Evolutionary conservation across 35 echinoderm and acorn worm species (phyloP), one percentile per base, ranked within the genome.

Genomic region (Apostichopus japonicus): DNA sequence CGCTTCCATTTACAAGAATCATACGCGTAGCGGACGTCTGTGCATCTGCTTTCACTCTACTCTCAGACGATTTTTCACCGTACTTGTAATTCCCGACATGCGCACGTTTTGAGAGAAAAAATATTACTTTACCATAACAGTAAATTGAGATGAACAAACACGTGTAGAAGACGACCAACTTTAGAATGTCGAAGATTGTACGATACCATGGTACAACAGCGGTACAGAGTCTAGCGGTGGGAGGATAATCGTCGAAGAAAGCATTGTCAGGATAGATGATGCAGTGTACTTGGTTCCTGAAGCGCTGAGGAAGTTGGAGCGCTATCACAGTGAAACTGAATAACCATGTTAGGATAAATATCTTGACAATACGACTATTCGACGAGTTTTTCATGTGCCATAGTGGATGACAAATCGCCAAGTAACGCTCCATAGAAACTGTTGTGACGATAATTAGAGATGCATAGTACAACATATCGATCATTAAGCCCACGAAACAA

Each of bases 401-500:
- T 6, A 86, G 83, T 65, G 83, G 83, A 16, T 86, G 83, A 24
- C 83, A 86, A 23, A 86, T 56, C 83, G 83, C 83, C 6, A 55
- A 24, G 10, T 55, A 86, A 19, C 83, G 54, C 25, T 86, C 83
- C 54, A 86, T 9, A 0, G 83, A 86, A 15, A 86, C 21, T 10
- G 55, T 22, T 1, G 56, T 23, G 8, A 86, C 83, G 56, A n/a
- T 86, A 1, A 65, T 54, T 7, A 86, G 54, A 10, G 83, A 86
- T 5, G 54, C 83, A n/a, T 86, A 86, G 83, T 86, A 86, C 54
- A 86, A 65, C 54, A 65, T 21, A 16, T 86, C 83, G 54, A 86
- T 56, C 4, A 56, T 54, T 5, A 59, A 14, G 8, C 0, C 54
- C 5, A 24, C 83, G 14, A 86, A 8, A 57, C 83, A 65, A n/a